phyloP scores from a whole-genome alignment of 2,113 vertebrate genomes.

The Pteropus alecto region DNA sequence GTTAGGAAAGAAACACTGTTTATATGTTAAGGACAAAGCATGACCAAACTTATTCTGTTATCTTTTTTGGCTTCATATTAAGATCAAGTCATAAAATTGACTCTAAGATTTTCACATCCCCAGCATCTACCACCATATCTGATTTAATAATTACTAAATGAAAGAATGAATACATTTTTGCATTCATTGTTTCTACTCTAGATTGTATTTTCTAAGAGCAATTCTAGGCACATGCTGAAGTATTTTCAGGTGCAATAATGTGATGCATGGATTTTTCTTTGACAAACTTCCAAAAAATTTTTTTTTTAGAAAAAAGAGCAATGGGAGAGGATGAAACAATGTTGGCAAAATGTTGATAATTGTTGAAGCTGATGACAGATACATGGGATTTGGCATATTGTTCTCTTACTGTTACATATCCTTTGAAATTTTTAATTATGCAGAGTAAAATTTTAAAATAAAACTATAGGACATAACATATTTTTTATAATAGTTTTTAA shows the following conservation, averaged over 20 bases:
- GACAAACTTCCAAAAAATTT: not conserved
- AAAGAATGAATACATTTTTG: not conserved
- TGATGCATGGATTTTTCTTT: not conserved
- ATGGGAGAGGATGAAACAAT: not conserved
- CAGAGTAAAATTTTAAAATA: not conserved
- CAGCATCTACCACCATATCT: not conserved
- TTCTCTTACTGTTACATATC: not conserved
- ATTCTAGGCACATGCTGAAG: not conserved
- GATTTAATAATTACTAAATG: not conserved
- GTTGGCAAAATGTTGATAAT: not conserved
- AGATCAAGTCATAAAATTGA: not conserved
- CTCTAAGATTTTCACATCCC: not conserved
- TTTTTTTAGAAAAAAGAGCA: not conserved
- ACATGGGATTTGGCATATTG: not conserved
- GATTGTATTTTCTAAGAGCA: not conserved
- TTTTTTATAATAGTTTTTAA: not conserved
- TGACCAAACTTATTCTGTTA: not conserved
- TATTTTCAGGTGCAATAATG: not conserved
- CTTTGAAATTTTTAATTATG: not conserved
- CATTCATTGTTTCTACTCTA: not conserved
- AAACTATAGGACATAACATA: not conserved
- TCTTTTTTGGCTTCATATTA: not conserved
- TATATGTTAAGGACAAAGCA: not conserved
- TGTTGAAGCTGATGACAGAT: not conserved
- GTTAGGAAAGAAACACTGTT: not conserved